These are phyloP conservation scores for Archilochus colubris DNA, from an alignment of 2,113 vertebrate genomes.

Conservation along the genomic window DNA sequence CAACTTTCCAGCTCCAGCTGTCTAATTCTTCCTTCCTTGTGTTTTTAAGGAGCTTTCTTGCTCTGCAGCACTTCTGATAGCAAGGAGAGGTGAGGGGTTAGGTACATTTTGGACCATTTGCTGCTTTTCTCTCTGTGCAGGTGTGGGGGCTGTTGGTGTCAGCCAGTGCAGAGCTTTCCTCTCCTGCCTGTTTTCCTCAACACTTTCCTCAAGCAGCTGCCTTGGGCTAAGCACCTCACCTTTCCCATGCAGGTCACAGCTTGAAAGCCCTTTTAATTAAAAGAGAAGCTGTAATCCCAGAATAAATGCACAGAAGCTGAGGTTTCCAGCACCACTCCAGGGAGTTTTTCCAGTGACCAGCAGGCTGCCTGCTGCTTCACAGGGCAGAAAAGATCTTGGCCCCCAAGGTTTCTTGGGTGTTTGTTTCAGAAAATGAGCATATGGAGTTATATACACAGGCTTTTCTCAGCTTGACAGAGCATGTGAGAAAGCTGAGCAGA, in stretches of 20 bases:
- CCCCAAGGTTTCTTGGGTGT: background rate
- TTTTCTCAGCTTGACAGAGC: background rate
- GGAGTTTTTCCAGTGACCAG: background rate
- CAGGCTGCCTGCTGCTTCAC: background rate
- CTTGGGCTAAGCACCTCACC: background rate
- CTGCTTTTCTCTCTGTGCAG: background rate
- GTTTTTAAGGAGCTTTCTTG: background rate
- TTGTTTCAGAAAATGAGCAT: background rate
- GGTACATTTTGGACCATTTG: background rate
- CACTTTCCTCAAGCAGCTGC: background rate
- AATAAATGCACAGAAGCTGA: background rate
- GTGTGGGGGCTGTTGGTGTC: background rate
- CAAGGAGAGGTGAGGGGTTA: background rate
- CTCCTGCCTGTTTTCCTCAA: background rate
- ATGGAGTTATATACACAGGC: rapidly evolving
- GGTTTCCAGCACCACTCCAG: background rate
- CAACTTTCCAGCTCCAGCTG: background rate
- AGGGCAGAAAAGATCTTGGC: background rate
- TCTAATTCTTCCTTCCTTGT: background rate
- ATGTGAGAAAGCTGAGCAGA: background rate
- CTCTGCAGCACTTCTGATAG: background rate
- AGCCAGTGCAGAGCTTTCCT: background rate
- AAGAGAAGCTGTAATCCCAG: background rate
- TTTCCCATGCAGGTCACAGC: background rate
- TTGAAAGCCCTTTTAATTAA: background rate